A percentile compares a stretch with the other conserved stretches of the same genome.
These are phyloP conservation scores for Procavia capensis DNA, from an alignment of 2,113 vertebrate genomes.

Conservation along the genomic window DNA sequence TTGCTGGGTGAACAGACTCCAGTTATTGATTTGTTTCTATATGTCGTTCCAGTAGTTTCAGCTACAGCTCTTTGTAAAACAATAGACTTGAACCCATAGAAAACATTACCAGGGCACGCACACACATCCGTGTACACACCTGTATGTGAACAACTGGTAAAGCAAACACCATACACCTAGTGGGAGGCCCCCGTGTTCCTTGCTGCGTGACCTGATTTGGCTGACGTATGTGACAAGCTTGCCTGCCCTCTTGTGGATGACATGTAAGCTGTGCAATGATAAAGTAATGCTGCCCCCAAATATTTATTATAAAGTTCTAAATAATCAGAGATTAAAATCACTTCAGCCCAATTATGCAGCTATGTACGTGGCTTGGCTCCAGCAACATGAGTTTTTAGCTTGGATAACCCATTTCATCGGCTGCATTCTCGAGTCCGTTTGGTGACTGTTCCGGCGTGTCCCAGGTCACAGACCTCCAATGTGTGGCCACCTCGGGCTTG, in stretches of 20 bases:
- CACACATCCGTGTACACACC: background rate
- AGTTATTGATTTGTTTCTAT: background rate
- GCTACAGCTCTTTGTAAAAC: background rate
- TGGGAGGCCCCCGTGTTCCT: background rate
- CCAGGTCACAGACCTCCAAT: no score
- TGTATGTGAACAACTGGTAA: background rate
- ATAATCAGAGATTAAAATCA: slow-evolving; percentile 62
- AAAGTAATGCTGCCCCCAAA: background rate
- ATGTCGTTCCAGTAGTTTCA: background rate
- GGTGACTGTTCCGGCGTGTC: background rate
- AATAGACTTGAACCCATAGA: background rate
- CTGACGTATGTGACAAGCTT: slow-evolving; percentile 43
- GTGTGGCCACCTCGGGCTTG: no score
- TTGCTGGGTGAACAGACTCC: background rate
- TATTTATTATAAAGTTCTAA: slow-evolving; percentile 53
- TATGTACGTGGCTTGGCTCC: no score
- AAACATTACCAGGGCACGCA: background rate
- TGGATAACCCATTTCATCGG: slow-evolving; percentile 62
- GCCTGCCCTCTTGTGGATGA: slow-evolving; percentile 79
- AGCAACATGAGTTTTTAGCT: slow-evolving; percentile 54
- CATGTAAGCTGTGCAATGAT: background rate
- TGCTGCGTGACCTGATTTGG: background rate
- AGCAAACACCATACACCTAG: background rate
- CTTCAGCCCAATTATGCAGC: background rate
- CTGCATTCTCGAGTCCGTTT: slow-evolving; percentile 48